Percentiles rank a stretch among this genome's conserved stretches.
phyloP scores from a whole-genome alignment of 1,140 invertebrate genomes.

The Mactra quadrangularis region DNA sequence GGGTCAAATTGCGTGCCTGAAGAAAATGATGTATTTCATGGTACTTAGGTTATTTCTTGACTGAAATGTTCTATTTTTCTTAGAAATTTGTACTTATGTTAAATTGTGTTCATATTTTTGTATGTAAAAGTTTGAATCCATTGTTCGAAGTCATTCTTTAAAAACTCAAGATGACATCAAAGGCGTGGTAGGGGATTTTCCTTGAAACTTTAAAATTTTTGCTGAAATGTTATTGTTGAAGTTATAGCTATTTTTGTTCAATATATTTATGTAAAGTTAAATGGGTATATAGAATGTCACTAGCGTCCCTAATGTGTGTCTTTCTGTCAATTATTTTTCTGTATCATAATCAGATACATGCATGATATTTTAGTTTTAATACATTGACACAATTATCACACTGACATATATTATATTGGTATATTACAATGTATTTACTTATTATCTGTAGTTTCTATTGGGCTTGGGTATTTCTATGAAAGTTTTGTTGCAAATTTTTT shows the following conservation, averaged over 20 bases:
- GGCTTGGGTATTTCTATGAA: no score
- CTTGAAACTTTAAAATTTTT: background rate
- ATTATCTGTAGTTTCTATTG: no score
- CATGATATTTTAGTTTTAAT: slow-evolving; percentile 49
- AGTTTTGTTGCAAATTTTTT: no score
- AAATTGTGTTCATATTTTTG: no score
- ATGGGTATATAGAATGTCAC: background rate
- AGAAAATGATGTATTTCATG: background rate
- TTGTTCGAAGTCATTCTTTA: no score
- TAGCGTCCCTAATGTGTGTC: slow-evolving; percentile 8
- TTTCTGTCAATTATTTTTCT: slow-evolving; percentile 15
- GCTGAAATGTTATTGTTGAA: background rate
- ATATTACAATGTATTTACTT: no score
- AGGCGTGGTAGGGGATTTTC: background rate
- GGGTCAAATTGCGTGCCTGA: background rate
- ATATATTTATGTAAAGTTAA: background rate
- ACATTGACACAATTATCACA: slow-evolving; percentile 15
- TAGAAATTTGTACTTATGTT: no score
- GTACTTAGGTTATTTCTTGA: background rate
- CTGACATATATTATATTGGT: background rate
- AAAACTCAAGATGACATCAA: no score
- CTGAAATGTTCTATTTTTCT: no score
- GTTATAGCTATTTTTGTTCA: background rate
- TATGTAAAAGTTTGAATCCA: no score
- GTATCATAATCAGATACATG: slow-evolving; percentile 40